Base-by-base conservation (phyloP, 1,140 invertebrate species). In the Planococcus citri region DNA sequence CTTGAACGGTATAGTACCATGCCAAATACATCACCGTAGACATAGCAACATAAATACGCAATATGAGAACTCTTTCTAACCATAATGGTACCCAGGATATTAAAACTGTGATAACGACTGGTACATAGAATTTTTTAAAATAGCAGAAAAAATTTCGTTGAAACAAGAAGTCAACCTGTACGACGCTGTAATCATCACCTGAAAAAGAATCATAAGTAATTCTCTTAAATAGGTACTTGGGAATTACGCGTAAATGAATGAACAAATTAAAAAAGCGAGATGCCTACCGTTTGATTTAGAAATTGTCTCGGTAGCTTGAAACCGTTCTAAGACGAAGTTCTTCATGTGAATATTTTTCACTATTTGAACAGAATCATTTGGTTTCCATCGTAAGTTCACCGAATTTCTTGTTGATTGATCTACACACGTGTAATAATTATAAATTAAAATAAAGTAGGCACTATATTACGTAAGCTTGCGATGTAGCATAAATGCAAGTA, bases 61-160 rank as follows among this genome's bases (percentile, higher is more conserved):
- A 27, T 4, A 24, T 24, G 1, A 64, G 17, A 9, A 64, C 60
- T 64, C 60, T 64, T 9, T 27, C 60, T 21, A 64, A 64, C 60
- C 60, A 64, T 2, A 64, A 64, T 25, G 60, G 60, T 9, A 64
- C 9, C 60, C 60, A 64, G 1, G 60, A 64, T 6, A 64, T 64
- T 17, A 64, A 64, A 17, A 64, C 25, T 4, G 24, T 25, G 2
- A 27, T 64, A 1, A 64, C 21, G 3, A 25, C 22, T 9, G 60
- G 60, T 3, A 64, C 2, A 17, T 24, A 64, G 25, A 24, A 64
- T 25, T 64, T 64, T 14, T 25, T 64, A 21, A 64, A 22, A 20
- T 64, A 64, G 24, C 10, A 24, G 24, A 2, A 27, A 25, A 24
- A 25, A 6, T 24, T 25, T 27, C 60, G 91, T 94, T 78, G 92